phyloP scores from a whole-genome alignment of 30 jellyfish, hydroid and myxozoan genomes.

The Aurelia sp. region DNA sequence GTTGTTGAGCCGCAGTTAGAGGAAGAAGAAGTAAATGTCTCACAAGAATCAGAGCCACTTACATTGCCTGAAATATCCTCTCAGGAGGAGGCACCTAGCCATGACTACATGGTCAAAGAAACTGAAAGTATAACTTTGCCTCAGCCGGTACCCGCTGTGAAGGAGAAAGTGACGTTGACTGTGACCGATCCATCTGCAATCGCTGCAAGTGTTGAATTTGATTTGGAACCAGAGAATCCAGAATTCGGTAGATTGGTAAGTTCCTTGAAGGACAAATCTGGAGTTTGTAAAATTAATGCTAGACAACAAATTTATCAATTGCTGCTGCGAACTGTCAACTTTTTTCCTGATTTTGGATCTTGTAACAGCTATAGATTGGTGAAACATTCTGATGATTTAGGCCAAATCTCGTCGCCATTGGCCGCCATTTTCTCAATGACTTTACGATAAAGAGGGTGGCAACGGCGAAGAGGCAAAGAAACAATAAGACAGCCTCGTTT shows the following conservation, averaged over 20 bases:
- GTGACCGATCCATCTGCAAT: constrained; percentile 73
- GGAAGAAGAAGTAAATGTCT: too few relatives aligned
- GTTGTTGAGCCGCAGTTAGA: too few relatives aligned
- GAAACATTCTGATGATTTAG: too few relatives aligned
- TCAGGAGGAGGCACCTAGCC: neutral
- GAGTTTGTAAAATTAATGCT: neutral
- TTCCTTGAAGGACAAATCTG: neutral
- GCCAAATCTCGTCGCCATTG: too few relatives aligned
- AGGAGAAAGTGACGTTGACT: constrained; percentile 20
- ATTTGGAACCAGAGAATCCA: neutral
- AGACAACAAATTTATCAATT: neutral
- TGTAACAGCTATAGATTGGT: too few relatives aligned
- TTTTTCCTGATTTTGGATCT: too few relatives aligned
- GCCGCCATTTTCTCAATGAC: too few relatives aligned
- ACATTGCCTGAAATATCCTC: constrained; percentile 9
- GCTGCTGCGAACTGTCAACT: too few relatives aligned
- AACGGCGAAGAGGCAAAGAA: too few relatives aligned
- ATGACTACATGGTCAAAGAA: neutral
- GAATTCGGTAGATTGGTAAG: constrained; percentile 19
- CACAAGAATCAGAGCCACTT: constrained; percentile 12
- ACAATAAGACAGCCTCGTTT: too few relatives aligned
- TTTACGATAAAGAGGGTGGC: too few relatives aligned
- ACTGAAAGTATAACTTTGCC: neutral
- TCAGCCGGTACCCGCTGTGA: neutral
- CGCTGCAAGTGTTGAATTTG: constrained; percentile 11